phyloP scores from a whole-genome alignment of 2,888 invertebrate genomes.

The Metopia argyrocephala region DNA sequence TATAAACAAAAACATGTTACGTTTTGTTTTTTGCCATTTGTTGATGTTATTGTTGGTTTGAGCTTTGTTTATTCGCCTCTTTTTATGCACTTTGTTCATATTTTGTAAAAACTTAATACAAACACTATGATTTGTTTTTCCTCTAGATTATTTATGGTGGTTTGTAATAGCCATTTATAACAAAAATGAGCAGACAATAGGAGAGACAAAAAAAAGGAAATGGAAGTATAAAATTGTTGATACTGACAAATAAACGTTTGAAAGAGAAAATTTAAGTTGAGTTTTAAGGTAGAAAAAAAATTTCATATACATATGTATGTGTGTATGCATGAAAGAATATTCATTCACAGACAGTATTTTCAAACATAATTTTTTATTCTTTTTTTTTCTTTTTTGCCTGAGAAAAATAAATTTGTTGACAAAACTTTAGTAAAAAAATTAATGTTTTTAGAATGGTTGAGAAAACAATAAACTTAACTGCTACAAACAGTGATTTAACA shows the following conservation, averaged over 20 bases:
- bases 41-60: neutral
- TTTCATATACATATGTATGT: neutral
- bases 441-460: neutral
- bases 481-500: conserved; percentile 21
- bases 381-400: too few relatives aligned
- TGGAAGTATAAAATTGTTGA: conserved; percentile 28
- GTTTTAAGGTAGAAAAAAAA: conserved; percentile 1
- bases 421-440: neutral
- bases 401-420: conserved; percentile 23
- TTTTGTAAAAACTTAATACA: neutral
- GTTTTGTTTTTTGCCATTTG: conserved; percentile 7
- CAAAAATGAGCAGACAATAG: neutral
- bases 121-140: neutral
- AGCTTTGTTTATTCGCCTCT: too few relatives aligned
- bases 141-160: neutral
- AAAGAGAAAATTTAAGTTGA: conserved; percentile 5
- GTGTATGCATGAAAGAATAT: neutral
- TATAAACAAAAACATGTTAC: conserved; percentile 39
- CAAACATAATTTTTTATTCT: too few relatives aligned
- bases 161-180: neutral
- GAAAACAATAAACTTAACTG: neutral
- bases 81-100: neutral
- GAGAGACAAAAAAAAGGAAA: conserved; percentile 11
- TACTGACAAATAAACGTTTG: conserved; percentile 20
- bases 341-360: neutral